These are phyloP conservation scores for Chrysomela aeneicollis DNA, from an alignment of 2,888 invertebrate species.

Conservation along the genomic window DNA sequence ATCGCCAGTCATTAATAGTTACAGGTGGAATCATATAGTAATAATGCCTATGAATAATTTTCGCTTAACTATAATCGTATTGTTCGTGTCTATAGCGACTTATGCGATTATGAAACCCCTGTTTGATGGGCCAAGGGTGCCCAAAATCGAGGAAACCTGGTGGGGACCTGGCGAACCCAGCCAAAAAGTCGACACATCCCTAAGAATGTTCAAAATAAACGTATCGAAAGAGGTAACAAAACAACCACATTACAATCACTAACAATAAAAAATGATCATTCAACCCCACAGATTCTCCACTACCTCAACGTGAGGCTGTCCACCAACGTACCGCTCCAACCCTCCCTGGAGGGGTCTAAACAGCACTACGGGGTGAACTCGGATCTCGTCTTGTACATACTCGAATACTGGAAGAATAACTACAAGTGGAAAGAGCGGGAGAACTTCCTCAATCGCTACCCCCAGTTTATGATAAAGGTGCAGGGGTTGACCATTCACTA, in stretches of 20 bases:
- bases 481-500: slow-evolving; percentile 73
- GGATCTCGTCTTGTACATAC: slow-evolving; percentile 70
- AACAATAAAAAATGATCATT: too few species aligned
- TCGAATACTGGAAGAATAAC: slow-evolving; percentile 78
- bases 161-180: slow-evolving; percentile 68
- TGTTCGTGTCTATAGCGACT: too few species aligned
- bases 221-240: slow-evolving; percentile 71
- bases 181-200: slow-evolving; percentile 61
- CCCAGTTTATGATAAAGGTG: slow-evolving; percentile 75
- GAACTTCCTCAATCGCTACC: slow-evolving; percentile 68
- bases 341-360: slow-evolving; percentile 71
- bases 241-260: slow-evolving; percentile 72
- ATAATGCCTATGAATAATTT: too few species aligned
- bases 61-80: too few species aligned
- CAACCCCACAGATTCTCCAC: slow-evolving; percentile 65
- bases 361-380: slow-evolving; percentile 87
- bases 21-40: too few species aligned
- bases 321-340: slow-evolving; percentile 55
- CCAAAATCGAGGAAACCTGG: slow-evolving; percentile 60
- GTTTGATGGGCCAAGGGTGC: slow-evolving; percentile 40
- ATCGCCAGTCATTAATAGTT: too few species aligned
- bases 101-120: slow-evolving; percentile 63
- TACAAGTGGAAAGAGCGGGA: slow-evolving; percentile 78
- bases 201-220: slow-evolving; percentile 68
- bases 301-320: slow-evolving; percentile 67